Evolutionary conservation across 2,113 vertebrate species (phyloP).

Genomic region (Ceyx melanurus): DNA sequence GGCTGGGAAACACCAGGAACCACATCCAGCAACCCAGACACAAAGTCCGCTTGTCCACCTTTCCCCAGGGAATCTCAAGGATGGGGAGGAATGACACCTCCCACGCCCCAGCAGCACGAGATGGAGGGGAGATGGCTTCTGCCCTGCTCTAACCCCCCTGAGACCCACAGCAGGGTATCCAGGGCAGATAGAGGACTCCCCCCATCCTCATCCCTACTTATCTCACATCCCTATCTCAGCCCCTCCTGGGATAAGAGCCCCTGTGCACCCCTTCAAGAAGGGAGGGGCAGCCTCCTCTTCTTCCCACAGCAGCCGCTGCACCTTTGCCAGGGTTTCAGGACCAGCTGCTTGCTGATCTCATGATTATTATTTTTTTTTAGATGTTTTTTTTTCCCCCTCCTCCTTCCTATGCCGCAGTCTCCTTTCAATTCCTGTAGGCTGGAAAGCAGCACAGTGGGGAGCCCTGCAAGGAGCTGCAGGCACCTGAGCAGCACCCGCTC

Average conservation of each 20-base stretch:
- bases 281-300: neutral
- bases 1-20: neutral
- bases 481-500: neutral
- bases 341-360: neutral
- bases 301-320: neutral
- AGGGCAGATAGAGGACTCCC: neutral
- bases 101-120: neutral
- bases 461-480: neutral
- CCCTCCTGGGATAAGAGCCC: neutral
- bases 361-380: neutral
- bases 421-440: neutral
- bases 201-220: neutral
- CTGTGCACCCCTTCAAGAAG: neutral
- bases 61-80: neutral
- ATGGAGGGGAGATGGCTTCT: neutral
- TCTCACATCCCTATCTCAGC: neutral
- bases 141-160: neutral
- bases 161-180: neutral
- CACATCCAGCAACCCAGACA: neutral
- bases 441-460: neutral
- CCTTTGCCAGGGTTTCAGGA: neutral
- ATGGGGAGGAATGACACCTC: accelerated
- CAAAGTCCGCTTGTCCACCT: neutral
- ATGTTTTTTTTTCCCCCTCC: neutral
- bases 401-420: neutral